Evolutionary conservation across 2,888 invertebrate species (phyloP).

Genomic region (Rotaria sp.): DNA sequence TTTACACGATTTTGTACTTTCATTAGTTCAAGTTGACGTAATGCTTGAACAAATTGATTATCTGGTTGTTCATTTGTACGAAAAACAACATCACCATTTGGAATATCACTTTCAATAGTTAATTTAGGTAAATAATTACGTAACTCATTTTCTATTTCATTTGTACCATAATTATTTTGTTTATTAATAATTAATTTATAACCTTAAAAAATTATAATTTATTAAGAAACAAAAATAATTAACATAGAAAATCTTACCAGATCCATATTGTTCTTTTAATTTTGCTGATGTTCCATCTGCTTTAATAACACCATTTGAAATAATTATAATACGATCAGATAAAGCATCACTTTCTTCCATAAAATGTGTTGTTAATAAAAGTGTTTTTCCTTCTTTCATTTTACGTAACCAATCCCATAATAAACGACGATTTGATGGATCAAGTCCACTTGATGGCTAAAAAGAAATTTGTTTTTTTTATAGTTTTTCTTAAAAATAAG

Average conservation of each 20-base stretch:
- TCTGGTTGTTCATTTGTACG: constrained; percentile 16
- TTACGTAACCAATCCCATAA: constrained; percentile 22
- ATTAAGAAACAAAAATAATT: not conserved
- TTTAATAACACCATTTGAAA: not conserved
- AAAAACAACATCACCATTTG: not conserved
- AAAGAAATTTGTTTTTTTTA: not conserved
- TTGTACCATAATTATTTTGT: not conserved
- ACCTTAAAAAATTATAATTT: not conserved
- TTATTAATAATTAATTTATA: not conserved
- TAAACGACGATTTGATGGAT: constrained; percentile 17
- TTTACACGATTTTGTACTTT: not conserved
- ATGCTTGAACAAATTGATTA: not conserved
- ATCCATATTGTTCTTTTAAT: constrained; percentile 4
- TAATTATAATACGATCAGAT: not conserved
- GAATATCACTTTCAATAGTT: not conserved
- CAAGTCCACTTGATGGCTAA: constrained; percentile 21
- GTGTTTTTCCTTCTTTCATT: constrained; percentile 16
- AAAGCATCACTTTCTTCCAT: constrained; percentile 27
- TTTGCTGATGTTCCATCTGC: constrained; percentile 6
- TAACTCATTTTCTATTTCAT: not conserved
- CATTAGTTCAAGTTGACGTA: not conserved
- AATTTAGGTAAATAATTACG: not conserved
- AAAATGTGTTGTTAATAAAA: constrained; percentile 29
- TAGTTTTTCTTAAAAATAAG: not conserved
- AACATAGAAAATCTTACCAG: not conserved